Conservation (phyloP, 2,888 invertebrate genomes). For the Xestia rhomboidea region DNA sequence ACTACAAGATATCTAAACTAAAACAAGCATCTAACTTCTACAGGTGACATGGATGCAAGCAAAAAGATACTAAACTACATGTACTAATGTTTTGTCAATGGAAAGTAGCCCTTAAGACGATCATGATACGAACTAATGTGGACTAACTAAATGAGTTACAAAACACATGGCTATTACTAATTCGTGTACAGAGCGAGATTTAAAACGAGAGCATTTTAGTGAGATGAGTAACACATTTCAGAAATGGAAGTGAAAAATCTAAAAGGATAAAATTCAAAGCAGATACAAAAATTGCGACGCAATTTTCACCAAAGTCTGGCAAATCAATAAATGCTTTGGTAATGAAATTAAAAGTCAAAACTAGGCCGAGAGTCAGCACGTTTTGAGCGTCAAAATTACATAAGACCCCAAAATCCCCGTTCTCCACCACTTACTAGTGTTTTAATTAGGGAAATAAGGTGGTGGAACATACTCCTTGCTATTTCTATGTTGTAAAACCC, state of each 20-base stretch:
- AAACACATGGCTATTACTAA: conserved; percentile 29
- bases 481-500: too few species aligned
- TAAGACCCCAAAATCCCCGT: background rate
- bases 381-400: background rate
- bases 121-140: conserved; percentile 38
- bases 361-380: background rate
- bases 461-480: background rate
- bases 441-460: background rate
- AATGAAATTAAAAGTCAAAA: background rate
- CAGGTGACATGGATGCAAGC: conserved; percentile 67
- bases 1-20: conserved; percentile 62
- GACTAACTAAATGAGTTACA: conserved; percentile 54
- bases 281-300: background rate
- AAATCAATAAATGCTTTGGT: background rate
- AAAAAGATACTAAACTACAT: conserved; percentile 59
- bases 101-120: conserved; percentile 56
- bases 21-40: conserved; percentile 67
- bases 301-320: background rate
- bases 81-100: conserved; percentile 53
- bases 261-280: background rate
- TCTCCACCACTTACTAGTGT: background rate
- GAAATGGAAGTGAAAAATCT: background rate
- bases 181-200: conserved; percentile 54
- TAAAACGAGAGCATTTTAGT: background rate
- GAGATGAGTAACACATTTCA: background rate